Conservation (phyloP, 1,140 invertebrate genomes). For the Papilio xuthus region DNA sequence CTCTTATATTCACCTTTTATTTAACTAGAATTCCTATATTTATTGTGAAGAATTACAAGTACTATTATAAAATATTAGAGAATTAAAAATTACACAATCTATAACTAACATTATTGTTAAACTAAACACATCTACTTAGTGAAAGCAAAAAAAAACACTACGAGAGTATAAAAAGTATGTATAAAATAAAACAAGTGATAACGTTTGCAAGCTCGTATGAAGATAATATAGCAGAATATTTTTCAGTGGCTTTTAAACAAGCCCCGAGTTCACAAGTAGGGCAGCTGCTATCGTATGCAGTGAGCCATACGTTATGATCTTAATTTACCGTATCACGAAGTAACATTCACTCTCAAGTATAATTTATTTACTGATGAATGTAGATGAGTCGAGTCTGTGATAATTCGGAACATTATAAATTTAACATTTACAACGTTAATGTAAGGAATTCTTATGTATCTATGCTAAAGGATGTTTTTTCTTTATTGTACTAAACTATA, state of each 20-base stretch:
- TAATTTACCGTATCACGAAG: slow-evolving; percentile 16
- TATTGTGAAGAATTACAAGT: too few relatives aligned
- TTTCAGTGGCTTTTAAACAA: slow-evolving; percentile 20
- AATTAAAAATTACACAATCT: not conserved
- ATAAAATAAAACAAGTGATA: slow-evolving; percentile 12
- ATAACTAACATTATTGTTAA: not conserved
- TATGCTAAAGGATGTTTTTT: not conserved
- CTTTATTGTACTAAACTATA: not conserved
- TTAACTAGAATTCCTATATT: too few relatives aligned
- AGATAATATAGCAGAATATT: slow-evolving; percentile 14
- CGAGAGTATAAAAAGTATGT: not conserved
- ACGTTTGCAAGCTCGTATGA: slow-evolving; percentile 2
- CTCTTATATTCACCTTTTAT: too few relatives aligned
- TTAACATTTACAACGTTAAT: not conserved
- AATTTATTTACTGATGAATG: slow-evolving; percentile 25
- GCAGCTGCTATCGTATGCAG: slow-evolving; percentile 23
- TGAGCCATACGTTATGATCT: slow-evolving; percentile 16
- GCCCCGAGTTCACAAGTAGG: slow-evolving; percentile 12
- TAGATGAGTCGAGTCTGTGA: not conserved
- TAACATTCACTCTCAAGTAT: not conserved
- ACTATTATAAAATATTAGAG: not conserved
- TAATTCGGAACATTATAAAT: not conserved
- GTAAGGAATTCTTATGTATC: not conserved
- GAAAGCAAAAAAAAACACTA: not conserved
- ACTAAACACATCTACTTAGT: not conserved